Percentiles rank a stretch among this genome's conserved stretches.
Evolutionary conservation across 1,140 invertebrate genomes (phyloP).

Genomic region (Sitophilus oryzae): DNA sequence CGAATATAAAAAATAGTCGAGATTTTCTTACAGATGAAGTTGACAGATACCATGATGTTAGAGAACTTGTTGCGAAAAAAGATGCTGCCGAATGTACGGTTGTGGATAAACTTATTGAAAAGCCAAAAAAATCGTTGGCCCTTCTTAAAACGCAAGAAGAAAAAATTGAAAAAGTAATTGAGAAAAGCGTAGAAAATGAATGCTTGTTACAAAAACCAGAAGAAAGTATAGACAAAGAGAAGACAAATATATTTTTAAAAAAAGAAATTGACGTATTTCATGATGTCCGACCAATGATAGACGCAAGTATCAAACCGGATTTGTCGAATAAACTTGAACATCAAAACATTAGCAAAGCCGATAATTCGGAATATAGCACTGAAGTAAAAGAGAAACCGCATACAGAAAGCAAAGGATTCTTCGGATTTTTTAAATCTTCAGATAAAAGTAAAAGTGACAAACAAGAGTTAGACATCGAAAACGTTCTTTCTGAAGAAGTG

Average conservation of each 20-base stretch:
- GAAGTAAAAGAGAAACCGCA: not conserved
- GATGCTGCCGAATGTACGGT: too few relatives aligned
- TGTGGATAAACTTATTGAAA: slow-evolving; percentile 9
- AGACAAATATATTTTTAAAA: slow-evolving; percentile 26
- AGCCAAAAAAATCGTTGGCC: slow-evolving; percentile 9
- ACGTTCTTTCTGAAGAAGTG: slow-evolving; percentile 23
- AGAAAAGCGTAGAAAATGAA: not conserved
- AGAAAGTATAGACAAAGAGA: slow-evolving; percentile 22
- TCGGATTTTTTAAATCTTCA: slow-evolving; percentile 4
- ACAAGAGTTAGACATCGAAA: slow-evolving; percentile 6
- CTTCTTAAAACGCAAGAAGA: slow-evolving; percentile 15
- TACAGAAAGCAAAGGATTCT: not conserved
- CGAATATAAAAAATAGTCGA: slow-evolving; percentile 12
- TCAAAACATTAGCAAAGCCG: too few relatives aligned
- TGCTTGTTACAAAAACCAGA: slow-evolving; percentile 14
- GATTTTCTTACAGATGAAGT: slow-evolving; percentile 22
- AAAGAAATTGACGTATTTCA: slow-evolving; percentile 28
- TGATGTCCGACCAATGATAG: slow-evolving; percentile 25
- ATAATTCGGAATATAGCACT: too few relatives aligned
- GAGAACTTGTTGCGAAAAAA: too few relatives aligned
- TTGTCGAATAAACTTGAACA: too few relatives aligned
- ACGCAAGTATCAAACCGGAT: too few relatives aligned
- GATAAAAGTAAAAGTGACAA: slow-evolving; percentile 15
- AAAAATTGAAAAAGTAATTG: slow-evolving; percentile 11
- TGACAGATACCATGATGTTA: slow-evolving; percentile 24